Percentiles rank a stretch among this genome's conserved stretches.
Evolutionary conservation across 2,888 invertebrate genomes (phyloP).

Genomic region (Tenthredo amoena): DNA sequence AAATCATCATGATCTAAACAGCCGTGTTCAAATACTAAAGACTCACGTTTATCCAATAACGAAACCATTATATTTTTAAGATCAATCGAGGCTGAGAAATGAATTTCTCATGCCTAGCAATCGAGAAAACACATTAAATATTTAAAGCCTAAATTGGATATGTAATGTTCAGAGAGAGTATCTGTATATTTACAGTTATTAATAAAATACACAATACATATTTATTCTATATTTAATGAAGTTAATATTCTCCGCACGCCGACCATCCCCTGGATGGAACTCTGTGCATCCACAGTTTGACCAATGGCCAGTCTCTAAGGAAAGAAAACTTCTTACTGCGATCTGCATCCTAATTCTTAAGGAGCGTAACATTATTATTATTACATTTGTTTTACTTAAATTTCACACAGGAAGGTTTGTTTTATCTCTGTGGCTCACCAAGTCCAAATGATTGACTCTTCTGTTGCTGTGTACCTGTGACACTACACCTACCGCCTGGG

Average conservation of each 20-base stretch:
- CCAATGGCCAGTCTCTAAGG: constrained; percentile 11
- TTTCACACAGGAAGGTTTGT: constrained; percentile 74
- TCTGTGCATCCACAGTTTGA: constrained; percentile 20
- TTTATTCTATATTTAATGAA: not conserved
- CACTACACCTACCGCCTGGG: constrained; percentile 78
- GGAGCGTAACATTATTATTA: constrained; percentile 36
- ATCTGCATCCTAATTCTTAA: constrained; percentile 39
- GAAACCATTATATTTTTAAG: not conserved
- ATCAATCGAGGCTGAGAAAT: not conserved
- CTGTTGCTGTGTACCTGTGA: constrained; percentile 73
- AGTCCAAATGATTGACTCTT: constrained; percentile 75
- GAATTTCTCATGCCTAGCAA: not conserved
- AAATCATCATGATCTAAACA: not conserved
- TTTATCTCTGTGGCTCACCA: constrained; percentile 78
- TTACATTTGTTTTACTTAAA: constrained; percentile 29
- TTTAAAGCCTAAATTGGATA: constrained; percentile 19
- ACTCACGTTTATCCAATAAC: not conserved
- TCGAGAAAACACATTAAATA: constrained; percentile 3
- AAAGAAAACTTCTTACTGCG: not conserved
- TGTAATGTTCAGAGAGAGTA: not conserved
- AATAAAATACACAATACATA: not conserved
- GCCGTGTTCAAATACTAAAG: not conserved
- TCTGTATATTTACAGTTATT: constrained; percentile 5
- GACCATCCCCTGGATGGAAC: constrained; percentile 45
- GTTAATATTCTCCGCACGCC: not conserved